Conservation (phyloP, 2,888 invertebrate genomes). For the Drosophila lutescens region DNA sequence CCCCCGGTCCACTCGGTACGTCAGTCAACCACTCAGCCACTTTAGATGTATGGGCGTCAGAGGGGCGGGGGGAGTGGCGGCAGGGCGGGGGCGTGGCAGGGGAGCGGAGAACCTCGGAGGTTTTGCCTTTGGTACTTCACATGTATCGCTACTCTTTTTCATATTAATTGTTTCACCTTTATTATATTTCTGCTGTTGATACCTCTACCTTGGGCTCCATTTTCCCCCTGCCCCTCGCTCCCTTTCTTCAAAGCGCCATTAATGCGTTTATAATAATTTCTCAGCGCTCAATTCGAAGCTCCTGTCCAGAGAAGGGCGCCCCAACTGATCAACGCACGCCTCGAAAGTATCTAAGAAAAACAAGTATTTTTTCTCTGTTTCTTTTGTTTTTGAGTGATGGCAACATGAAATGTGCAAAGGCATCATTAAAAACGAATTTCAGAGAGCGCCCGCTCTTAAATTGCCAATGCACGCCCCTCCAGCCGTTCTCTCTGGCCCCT, state of each 20-base stretch:
- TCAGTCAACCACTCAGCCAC: conserved; percentile 41
- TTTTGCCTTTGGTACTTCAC: conserved; percentile 43
- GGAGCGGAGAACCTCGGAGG: conserved; percentile 44
- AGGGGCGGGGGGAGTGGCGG: conserved; percentile 9
- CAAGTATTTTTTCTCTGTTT: conserved; percentile 1
- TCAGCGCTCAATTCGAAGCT: conserved; percentile 60
- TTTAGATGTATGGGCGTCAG: neutral
- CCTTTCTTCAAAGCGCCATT: conserved; percentile 63
- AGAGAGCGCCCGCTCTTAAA: conserved; percentile 62
- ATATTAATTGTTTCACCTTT: conserved; percentile 77
- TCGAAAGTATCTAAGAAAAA: conserved; percentile 30
- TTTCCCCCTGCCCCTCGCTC: neutral
- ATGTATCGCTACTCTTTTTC: conserved; percentile 63
- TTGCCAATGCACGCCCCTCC: conserved; percentile 52
- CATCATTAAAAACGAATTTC: conserved; percentile 78
- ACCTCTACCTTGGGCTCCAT: conserved; percentile 30
- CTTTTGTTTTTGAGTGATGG: conserved; percentile 56
- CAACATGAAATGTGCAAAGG: conserved; percentile 70
- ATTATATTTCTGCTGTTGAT: conserved; percentile 72
- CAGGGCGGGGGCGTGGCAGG: conserved; percentile 48
- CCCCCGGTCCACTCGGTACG: conserved; percentile 48
- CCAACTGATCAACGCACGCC: conserved; percentile 11
- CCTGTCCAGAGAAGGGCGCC: conserved; percentile 37
- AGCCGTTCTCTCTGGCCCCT: neutral
- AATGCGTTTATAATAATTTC: conserved; percentile 81